phyloP scores from a whole-genome alignment of 2,888 invertebrate species.

The Volucella inflata region DNA sequence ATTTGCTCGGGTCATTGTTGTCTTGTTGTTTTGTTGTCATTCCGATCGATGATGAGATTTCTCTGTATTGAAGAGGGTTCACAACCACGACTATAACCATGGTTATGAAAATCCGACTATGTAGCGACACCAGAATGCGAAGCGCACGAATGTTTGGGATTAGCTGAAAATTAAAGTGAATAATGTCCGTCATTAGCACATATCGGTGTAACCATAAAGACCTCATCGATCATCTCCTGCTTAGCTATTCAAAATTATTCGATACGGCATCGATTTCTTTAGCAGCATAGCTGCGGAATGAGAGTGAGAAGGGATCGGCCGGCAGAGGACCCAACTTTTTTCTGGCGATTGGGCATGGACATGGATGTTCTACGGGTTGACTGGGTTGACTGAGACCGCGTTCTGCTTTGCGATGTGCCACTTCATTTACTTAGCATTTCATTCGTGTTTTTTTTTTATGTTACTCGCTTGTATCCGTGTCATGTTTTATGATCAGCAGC shows the following conservation, averaged over 20 bases:
- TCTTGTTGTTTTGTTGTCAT: constrained; percentile 75
- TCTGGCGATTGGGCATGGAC: constrained; percentile 1
- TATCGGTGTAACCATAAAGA: constrained; percentile 76
- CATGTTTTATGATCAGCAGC: constrained; percentile 59
- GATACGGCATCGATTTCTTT: constrained; percentile 66
- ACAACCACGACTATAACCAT: constrained; percentile 13
- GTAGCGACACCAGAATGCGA: neutral
- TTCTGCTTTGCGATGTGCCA: constrained; percentile 56
- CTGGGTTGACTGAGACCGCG: constrained; percentile 27
- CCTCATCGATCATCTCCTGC: constrained; percentile 74
- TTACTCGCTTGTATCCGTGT: constrained; percentile 39
- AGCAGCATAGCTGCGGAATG: constrained; percentile 25
- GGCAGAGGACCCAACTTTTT: constrained; percentile 22
- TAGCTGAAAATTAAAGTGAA: constrained; percentile 75
- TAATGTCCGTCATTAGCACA: constrained; percentile 76
- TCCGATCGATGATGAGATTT: constrained; percentile 74
- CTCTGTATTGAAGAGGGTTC: constrained; percentile 23
- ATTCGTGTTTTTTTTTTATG: constrained; percentile 48
- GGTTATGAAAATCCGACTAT: no score
- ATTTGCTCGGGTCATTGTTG: constrained; percentile 71
- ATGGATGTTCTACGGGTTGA: constrained; percentile 20
- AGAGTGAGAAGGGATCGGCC: neutral
- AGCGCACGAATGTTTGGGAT: constrained; percentile 65
- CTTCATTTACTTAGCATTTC: constrained; percentile 66
- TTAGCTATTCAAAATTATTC: constrained; percentile 74